Base-by-base conservation (phyloP, 2,113 vertebrate species). In the Galeopterus variegatus region DNA sequence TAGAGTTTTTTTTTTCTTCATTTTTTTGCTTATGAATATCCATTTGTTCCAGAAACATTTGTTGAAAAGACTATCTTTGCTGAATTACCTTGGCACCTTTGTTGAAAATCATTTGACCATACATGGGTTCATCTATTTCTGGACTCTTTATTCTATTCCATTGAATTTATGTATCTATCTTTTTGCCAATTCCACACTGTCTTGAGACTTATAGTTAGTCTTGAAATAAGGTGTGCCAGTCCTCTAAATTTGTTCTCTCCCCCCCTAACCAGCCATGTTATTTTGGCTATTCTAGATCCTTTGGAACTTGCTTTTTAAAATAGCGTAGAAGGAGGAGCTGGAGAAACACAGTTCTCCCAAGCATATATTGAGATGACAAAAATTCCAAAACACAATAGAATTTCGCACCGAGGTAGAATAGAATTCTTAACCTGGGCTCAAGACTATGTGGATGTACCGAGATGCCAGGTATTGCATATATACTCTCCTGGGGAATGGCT, bases 1-100 rank as follows among this genome's bases (percentile, higher is more conserved):
- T 33, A n/a, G n/a, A 45, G 54, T 33, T 95, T 90, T 82, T 85
- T 12, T 92, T 90, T 82, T 85, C 12, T 92, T 90, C 13, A 33
- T 48, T 48, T 67, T 69, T 90, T 89, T 81, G 70, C 90, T 45
- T 8, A 21, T 33, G 58, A 52, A 4, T 54, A 72, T 75, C 21
- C 21, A 33, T 0, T 72, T 85, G 36, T 84, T 84, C 50, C 69
- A 54, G 62, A 93, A 83, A 90, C 6, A 50, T 75, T 69, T 90
- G 28, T 93, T 83, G 56, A 81, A 45, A 94, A 77, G 67, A 79
- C 3, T 36, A 11, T 82, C 21, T 81, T 54, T 7, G 52, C 60
- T 64, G 33, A 80, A 56, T 96, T 86, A 76, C 50, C 33, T 52
- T 41, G 45, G 28, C 45, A 70, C 12, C 18, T 76, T 87, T 87